These are phyloP conservation scores for Pristionchus arcanus DNA, from an alignment of 2,888 invertebrate genomes.

Conservation along the genomic window DNA sequence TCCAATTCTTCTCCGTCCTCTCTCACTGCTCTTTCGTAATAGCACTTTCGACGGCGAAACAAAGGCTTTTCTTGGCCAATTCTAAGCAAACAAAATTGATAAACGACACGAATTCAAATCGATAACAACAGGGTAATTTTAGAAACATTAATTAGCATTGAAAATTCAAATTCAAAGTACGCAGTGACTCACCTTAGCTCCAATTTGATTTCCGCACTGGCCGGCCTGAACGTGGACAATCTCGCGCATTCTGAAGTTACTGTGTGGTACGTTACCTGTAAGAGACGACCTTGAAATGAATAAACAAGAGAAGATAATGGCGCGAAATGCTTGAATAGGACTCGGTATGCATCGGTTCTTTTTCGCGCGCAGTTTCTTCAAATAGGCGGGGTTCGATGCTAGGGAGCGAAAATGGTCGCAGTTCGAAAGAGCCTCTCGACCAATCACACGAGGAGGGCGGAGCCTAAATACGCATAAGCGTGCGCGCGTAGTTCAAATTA, in stretches of 20 bases:
- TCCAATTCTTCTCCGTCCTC: slow-evolving; percentile 39
- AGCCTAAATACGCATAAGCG: not conserved
- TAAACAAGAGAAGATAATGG: not conserved
- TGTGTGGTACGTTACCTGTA: not conserved
- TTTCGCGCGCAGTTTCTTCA: slow-evolving; percentile 29
- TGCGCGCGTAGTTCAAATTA: not conserved
- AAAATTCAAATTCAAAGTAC: slow-evolving; percentile 23
- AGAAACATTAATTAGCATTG: not conserved
- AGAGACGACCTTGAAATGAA: not conserved
- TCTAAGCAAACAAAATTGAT: not conserved
- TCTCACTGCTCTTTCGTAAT: slow-evolving; percentile 37
- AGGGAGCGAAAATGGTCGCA: not conserved
- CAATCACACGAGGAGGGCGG: not conserved
- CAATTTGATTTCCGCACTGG: slow-evolving; percentile 96
- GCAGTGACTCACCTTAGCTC: slow-evolving; percentile 87
- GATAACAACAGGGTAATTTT: not conserved
- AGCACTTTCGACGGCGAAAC: slow-evolving; percentile 17
- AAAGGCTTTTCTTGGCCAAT: not conserved
- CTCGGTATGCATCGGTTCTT: not conserved
- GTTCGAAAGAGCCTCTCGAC: not conserved
- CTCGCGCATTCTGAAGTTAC: slow-evolving; percentile 87
- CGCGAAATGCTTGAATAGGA: slow-evolving; percentile 2
- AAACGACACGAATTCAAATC: not conserved
- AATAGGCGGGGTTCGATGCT: not conserved
- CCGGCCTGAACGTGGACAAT: slow-evolving; percentile 96